Conservation (phyloP, 2,888 invertebrate species). For the Parnassius mnemosyne region DNA sequence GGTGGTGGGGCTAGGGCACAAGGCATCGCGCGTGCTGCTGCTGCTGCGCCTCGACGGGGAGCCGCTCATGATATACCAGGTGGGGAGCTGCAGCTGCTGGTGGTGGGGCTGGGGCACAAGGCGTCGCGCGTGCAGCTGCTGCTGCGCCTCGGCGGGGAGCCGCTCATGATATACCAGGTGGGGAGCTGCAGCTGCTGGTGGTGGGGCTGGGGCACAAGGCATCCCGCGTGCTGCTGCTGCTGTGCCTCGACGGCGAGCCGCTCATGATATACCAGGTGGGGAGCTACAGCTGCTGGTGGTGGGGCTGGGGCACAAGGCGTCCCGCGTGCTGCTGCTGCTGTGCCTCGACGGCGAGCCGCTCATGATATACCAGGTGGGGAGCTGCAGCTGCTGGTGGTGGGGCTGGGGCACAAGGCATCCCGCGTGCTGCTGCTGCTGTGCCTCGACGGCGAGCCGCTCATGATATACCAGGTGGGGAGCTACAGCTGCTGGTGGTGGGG, state of each 20-base stretch:
- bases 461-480: slow-evolving; percentile 88
- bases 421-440: slow-evolving; percentile 86
- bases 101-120: too few relatives aligned
- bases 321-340: slow-evolving; percentile 78
- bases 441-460: slow-evolving; percentile 85
- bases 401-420: slow-evolving; percentile 81
- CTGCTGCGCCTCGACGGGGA: slow-evolving; percentile 81
- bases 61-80: slow-evolving; percentile 93
- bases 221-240: slow-evolving; percentile 55
- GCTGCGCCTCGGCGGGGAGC: slow-evolving; percentile 84
- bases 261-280: slow-evolving; percentile 91
- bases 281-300: background rate
- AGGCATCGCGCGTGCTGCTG: slow-evolving; percentile 89
- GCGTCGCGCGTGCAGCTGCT: slow-evolving; percentile 48
- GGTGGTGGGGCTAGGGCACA: slow-evolving; percentile 55
- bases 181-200: background rate
- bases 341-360: slow-evolving; percentile 85
- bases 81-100: slow-evolving; percentile 27
- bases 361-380: slow-evolving; percentile 83
- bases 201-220: too few relatives aligned
- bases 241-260: slow-evolving; percentile 85
- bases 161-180: slow-evolving; percentile 92
- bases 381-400: too few relatives aligned
- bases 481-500: too few relatives aligned
- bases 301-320: too few relatives aligned